Conservation (phyloP, 2,797 vertebrate species). For the Phoxinus dragarum region DNA sequence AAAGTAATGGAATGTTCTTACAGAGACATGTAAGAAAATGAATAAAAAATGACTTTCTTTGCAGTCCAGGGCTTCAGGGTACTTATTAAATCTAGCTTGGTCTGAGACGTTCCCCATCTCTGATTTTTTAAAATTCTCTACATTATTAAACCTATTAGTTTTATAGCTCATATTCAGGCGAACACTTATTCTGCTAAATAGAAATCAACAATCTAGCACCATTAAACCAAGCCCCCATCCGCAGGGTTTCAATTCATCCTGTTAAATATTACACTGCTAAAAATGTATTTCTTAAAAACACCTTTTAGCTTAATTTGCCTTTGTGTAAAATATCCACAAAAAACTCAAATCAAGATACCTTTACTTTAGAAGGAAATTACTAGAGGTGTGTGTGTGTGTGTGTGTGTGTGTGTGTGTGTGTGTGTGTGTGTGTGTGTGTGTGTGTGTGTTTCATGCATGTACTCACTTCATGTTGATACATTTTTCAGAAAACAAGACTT, state of each 20-base stretch:
- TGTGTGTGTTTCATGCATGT: not conserved
- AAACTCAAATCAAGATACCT: too few species aligned
- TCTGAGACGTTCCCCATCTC: conserved; percentile 5
- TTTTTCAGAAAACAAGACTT: not conserved
- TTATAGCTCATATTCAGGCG: conserved; percentile 3
- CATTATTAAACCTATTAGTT: conserved; percentile 18
- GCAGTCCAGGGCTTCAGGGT: not conserved
- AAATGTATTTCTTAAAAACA: too few species aligned
- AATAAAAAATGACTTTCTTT: not conserved
- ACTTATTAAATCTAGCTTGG: not conserved
- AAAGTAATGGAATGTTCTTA: not conserved
- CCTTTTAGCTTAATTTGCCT: too few species aligned
- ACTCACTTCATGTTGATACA: not conserved
- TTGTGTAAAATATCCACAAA: accelerated
- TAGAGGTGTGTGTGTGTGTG: too few species aligned
- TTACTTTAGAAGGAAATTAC: too few species aligned
- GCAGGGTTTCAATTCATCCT: too few species aligned
- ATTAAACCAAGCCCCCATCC: not conserved
- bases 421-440: too few species aligned
- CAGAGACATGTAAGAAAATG: not conserved
- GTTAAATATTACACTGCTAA: too few species aligned
- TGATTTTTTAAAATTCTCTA: not conserved
- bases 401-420: too few species aligned
- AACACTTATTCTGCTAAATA: not conserved
- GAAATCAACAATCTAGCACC: not conserved